phyloP scores from a whole-genome alignment of 2,113 vertebrate species.

The Gnathonemus echidnorhynchus region DNA sequence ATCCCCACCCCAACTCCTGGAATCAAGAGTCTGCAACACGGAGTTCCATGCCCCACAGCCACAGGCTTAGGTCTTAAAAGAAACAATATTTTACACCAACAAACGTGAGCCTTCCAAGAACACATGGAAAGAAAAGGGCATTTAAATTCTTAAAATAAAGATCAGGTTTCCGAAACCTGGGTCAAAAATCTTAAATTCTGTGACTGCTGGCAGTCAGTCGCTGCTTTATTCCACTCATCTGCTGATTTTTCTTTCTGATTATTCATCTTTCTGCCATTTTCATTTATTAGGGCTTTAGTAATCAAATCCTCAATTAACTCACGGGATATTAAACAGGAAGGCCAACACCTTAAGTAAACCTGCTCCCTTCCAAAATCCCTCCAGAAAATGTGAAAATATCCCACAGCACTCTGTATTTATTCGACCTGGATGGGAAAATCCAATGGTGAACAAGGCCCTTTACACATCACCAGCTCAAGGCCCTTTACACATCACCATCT shows the following conservation, averaged over 20 bases:
- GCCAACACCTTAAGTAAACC: constrained; percentile 10
- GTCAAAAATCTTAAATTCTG: not conserved
- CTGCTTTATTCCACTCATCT: not conserved
- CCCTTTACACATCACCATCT: not conserved
- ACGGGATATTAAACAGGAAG: constrained; percentile 13
- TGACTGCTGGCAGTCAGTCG: not conserved
- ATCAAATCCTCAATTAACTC: not conserved
- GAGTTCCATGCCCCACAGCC: not conserved
- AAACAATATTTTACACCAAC: not conserved
- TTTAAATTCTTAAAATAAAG: not conserved
- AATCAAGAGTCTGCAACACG: not conserved
- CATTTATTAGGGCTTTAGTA: not conserved
- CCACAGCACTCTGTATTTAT: not conserved
- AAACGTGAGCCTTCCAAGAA: not conserved
- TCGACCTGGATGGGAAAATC: not conserved
- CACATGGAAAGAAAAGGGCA: not conserved
- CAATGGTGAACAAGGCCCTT: not conserved
- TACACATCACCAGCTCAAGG: not conserved
- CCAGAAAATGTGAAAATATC: constrained; percentile 7
- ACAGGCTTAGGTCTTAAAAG: not conserved
- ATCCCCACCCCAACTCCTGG: not conserved
- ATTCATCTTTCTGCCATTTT: not conserved
- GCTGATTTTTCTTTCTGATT: not conserved
- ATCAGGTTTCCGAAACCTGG: not conserved
- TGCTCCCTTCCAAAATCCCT: not conserved